Conservation (phyloP, 2,888 invertebrate genomes). For the Lumbricus terrestris region DNA sequence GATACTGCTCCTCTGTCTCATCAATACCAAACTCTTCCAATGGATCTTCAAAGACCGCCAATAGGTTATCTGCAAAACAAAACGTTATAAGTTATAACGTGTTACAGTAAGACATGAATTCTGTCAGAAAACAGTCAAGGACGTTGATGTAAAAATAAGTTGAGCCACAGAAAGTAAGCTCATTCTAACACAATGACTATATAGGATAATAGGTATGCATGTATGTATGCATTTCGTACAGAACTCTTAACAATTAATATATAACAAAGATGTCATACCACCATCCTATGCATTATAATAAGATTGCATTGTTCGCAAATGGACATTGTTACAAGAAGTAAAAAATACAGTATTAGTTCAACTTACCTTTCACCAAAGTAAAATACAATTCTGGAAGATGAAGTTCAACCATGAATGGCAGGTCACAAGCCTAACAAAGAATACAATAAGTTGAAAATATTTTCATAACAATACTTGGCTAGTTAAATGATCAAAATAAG, state of each 20-base stretch:
- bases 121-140: not conserved
- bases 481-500: too few relatives aligned
- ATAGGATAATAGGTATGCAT: too few relatives aligned
- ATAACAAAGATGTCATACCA: too few relatives aligned
- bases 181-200: too few relatives aligned
- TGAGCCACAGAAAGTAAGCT: accelerated
- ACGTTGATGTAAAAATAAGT: not conserved
- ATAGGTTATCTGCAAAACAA: not conserved
- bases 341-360: not conserved
- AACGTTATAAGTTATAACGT: too few relatives aligned
- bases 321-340: too few relatives aligned
- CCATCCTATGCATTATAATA: too few relatives aligned
- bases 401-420: constrained; percentile 51
- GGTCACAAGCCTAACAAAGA: constrained; percentile 45
- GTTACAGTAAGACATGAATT: too few relatives aligned
- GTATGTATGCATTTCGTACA: too few relatives aligned
- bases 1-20: constrained; percentile 4
- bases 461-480: too few relatives aligned
- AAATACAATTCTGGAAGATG: constrained; percentile 50
- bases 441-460: not conserved
- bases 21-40: not conserved
- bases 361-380: constrained; percentile 49
- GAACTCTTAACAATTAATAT: too few relatives aligned
- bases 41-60: not conserved
- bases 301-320: too few relatives aligned